phyloP scores from a whole-genome alignment of 23 tunicate species.

The Phallusia fumigata region DNA sequence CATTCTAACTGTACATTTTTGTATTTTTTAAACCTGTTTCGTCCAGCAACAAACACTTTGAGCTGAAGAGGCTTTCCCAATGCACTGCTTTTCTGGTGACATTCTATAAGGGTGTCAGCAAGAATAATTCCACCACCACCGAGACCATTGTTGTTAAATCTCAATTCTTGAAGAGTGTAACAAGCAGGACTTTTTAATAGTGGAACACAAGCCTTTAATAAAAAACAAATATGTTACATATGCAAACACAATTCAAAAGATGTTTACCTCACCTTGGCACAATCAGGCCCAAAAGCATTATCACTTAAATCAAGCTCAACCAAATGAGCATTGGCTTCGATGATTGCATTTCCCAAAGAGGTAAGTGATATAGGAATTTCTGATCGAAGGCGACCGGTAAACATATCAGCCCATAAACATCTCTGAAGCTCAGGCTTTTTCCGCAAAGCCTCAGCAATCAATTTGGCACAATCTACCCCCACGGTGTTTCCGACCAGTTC shows the following conservation, averaged over 20 bases:
- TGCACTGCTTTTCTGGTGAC: conserved; percentile 56
- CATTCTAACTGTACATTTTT: no score
- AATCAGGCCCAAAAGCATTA: conserved; percentile 87
- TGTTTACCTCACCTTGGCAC: conserved; percentile 44
- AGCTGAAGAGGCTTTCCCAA: conserved; percentile 61
- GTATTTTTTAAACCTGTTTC: conserved; percentile 75
- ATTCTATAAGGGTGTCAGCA: conserved; percentile 72
- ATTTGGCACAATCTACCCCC: conserved; percentile 75
- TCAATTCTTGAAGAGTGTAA: conserved; percentile 47
- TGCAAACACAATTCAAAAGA: not conserved
- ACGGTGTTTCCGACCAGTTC: conserved; percentile 84
- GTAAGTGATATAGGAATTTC: conserved; percentile 79
- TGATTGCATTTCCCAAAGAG: conserved; percentile 63
- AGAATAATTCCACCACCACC: conserved; percentile 77
- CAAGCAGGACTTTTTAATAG: conserved; percentile 44
- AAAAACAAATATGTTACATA: not conserved
- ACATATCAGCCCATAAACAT: conserved; percentile 91
- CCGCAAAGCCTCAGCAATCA: conserved; percentile 45
- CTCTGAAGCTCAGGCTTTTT: conserved; percentile 63
- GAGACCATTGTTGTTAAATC: conserved; percentile 84
- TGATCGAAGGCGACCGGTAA: conserved; percentile 70
- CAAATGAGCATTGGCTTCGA: conserved; percentile 61
- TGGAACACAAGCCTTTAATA: conserved; percentile 43
- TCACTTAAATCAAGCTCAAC: conserved; percentile 85
- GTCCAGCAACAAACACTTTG: conserved; percentile 79